A percentile compares a stretch with the other conserved stretches of the same genome.
Evolutionary conservation across 1,140 invertebrate genomes (phyloP).

Genomic region (Drosophila arawakana): DNA sequence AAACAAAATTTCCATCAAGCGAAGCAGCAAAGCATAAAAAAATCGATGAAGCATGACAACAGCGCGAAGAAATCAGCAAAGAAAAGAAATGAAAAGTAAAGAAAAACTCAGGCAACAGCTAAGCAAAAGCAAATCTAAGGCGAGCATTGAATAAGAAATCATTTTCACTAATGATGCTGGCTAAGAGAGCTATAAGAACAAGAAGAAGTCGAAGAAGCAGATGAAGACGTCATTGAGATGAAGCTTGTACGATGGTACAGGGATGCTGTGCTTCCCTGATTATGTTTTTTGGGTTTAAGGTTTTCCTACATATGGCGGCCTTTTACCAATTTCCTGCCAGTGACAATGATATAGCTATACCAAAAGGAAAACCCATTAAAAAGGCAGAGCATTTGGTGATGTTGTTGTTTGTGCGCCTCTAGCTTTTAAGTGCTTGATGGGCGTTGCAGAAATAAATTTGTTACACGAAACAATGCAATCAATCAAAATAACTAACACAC

Average conservation of each 20-base stretch:
- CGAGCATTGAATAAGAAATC: constrained; percentile 64
- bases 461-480: constrained; percentile 68
- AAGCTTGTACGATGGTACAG: constrained; percentile 2
- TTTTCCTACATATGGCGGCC: constrained; percentile 27
- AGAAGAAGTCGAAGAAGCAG: constrained; percentile 15
- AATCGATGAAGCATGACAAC: constrained; percentile 63
- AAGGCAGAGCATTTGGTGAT: constrained; percentile 8
- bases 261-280: constrained; percentile 19
- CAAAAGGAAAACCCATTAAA: constrained; percentile 34
- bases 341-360: constrained; percentile 50
- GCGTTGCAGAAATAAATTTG: constrained; percentile 62
- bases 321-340: constrained; percentile 44
- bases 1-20: constrained; percentile 55
- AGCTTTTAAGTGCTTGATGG: constrained; percentile 40
- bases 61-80: constrained; percentile 37
- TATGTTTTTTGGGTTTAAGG: constrained; percentile 45
- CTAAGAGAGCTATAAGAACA: constrained; percentile 1
- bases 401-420: constrained; percentile 14
- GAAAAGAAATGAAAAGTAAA: constrained; percentile 22
- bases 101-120: constrained; percentile 37
- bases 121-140: constrained; percentile 25
- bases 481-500: constrained; percentile 65
- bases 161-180: constrained; percentile 64
- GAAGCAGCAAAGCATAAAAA: constrained; percentile 59
- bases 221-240: constrained; percentile 44